Percentiles rank a stretch among this genome's conserved stretches.
Evolutionary conservation across 2,113 vertebrate species (phyloP).

Genomic region (Serinus canaria): DNA sequence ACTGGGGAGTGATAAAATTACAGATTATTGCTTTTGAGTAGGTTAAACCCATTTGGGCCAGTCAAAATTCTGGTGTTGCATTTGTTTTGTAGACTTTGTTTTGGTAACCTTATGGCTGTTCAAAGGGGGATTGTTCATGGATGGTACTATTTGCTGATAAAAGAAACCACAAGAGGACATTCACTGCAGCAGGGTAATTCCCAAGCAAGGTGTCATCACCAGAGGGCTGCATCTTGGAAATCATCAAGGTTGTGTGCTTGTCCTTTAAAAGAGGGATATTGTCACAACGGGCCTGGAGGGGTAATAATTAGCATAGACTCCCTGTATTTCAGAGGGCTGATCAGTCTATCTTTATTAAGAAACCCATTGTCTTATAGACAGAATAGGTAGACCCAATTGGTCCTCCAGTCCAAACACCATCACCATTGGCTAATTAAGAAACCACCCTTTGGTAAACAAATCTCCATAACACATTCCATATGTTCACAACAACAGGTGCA

Average conservation of each 20-base stretch:
- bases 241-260: not conserved
- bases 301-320: not conserved
- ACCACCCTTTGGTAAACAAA: not conserved
- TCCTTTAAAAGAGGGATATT: not conserved
- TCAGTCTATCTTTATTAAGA: not conserved
- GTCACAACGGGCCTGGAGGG: not conserved
- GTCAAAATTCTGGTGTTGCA: accelerated
- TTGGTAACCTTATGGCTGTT: not conserved
- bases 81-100: not conserved
- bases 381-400: not conserved
- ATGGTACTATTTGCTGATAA: not conserved
- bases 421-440: not conserved
- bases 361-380: not conserved
- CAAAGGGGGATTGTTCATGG: not conserved
- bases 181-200: accelerated
- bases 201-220: not conserved
- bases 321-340: not conserved
- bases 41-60: not conserved
- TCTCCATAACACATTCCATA: not conserved
- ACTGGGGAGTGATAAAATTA: not conserved
- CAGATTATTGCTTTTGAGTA: not conserved
- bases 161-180: not conserved
- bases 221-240: not conserved
- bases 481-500: not conserved
- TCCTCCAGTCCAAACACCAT: not conserved